phyloP scores from a whole-genome alignment of 2,888 invertebrate species.

The Ceriagrion tenellum region DNA sequence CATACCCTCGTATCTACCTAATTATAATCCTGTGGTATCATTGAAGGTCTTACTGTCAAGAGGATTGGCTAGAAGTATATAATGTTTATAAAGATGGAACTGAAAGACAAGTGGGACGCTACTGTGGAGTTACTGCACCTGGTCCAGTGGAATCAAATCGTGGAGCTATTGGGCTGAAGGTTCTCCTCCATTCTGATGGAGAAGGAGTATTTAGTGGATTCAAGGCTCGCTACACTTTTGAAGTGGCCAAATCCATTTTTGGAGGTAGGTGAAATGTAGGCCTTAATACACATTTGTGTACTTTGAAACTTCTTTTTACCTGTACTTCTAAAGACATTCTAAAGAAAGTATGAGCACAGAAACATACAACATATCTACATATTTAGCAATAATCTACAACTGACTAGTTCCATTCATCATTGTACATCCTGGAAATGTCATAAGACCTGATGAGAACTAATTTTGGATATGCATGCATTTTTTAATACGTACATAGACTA shows the following conservation, averaged over 20 bases:
- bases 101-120: constrained; percentile 92
- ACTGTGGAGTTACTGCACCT: constrained; percentile 94
- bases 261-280: constrained; percentile 79
- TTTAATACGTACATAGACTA: no score
- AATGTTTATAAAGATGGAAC: constrained; percentile 91
- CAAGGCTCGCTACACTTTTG: constrained; percentile 96
- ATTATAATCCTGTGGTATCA: constrained; percentile 79
- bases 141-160: constrained; percentile 96
- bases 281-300: not conserved
- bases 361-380: no score
- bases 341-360: no score
- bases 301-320: not conserved
- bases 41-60: constrained; percentile 85
- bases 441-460: no score
- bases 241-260: constrained; percentile 91
- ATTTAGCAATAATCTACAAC: no score
- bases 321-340: not conserved
- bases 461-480: no score
- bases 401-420: no score
- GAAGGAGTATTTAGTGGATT: constrained; percentile 96
- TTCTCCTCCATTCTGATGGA: constrained; percentile 92
- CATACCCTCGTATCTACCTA: not conserved
- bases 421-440: no score
- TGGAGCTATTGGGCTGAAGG: constrained; percentile 92
- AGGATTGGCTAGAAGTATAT: constrained; percentile 97